Conservation (phyloP, 2,888 invertebrate genomes). For the Panopea generosa region DNA sequence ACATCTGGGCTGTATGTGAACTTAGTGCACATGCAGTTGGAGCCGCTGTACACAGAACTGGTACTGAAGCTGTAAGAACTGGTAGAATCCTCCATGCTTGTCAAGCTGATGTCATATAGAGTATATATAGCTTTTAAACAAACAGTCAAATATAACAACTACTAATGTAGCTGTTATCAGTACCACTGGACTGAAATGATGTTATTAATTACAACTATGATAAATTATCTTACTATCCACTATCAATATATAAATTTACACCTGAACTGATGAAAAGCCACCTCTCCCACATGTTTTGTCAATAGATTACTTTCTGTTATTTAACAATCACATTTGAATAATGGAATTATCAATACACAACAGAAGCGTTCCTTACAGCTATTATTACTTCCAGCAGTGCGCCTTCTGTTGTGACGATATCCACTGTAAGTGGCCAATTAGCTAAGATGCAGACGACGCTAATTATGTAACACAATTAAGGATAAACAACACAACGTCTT, state of each 20-base stretch:
- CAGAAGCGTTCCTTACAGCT: too few species aligned
- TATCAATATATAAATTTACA: not conserved
- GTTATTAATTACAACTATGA: not conserved
- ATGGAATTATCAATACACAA: too few species aligned
- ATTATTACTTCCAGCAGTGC: too few species aligned
- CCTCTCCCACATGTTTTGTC: too few species aligned
- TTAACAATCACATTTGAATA: too few species aligned
- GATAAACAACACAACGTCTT: not conserved
- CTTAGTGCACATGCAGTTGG: conserved; percentile 47
- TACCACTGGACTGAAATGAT: not conserved
- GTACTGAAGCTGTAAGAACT: conserved; percentile 61
- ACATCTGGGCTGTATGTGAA: conserved; percentile 44
- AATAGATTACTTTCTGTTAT: too few species aligned
- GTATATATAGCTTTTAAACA: not conserved
- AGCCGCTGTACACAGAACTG: conserved; percentile 39
- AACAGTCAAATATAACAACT: not conserved
- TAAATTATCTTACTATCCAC: not conserved
- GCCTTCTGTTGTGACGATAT: too few species aligned
- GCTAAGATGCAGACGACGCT: conserved; percentile 4
- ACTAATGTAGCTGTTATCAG: not conserved
- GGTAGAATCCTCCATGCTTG: conserved; percentile 46
- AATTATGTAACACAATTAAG: not conserved
- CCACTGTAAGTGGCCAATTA: too few species aligned
- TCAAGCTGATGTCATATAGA: too few species aligned
- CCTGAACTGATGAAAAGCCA: too few species aligned